Evolutionary conservation across 2,888 invertebrate genomes (phyloP).

Genomic region (Lissocephala sabroskyi): DNA sequence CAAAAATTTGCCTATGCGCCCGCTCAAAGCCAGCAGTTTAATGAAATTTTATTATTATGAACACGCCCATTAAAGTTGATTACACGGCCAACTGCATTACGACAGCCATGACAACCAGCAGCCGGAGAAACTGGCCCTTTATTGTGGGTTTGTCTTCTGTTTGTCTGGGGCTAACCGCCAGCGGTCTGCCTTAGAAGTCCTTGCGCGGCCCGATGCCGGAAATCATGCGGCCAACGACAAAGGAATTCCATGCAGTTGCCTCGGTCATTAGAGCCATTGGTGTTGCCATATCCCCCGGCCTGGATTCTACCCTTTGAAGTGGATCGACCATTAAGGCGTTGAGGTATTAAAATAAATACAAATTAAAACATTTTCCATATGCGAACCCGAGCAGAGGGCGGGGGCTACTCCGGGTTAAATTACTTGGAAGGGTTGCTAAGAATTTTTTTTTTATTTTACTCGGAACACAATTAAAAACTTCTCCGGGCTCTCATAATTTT

Average conservation of each 20-base stretch:
- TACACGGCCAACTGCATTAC: conserved; percentile 42
- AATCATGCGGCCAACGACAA: too few species aligned
- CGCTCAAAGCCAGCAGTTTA: conserved; percentile 30
- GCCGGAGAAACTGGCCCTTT: too few species aligned
- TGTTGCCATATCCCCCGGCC: too few species aligned
- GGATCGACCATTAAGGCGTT: too few species aligned
- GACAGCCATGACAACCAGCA: too few species aligned
- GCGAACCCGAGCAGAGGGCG: background rate
- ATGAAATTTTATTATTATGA: conserved; percentile 69
- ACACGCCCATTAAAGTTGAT: conserved; percentile 68
- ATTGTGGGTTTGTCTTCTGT: too few species aligned
- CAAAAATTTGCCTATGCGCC: conserved; percentile 44
- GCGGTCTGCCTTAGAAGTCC: too few species aligned
- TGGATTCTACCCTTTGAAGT: too few species aligned
- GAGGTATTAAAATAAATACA: conserved; percentile 62
- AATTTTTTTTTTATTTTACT: too few species aligned
- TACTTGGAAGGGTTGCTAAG: conserved; percentile 48
- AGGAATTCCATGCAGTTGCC: conserved; percentile 41
- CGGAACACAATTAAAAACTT: too few species aligned
- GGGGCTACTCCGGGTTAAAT: conserved; percentile 50
- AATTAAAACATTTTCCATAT: conserved; percentile 48
- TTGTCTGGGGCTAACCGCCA: conserved; percentile 36
- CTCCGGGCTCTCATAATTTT: too few species aligned
- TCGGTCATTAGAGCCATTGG: too few species aligned
- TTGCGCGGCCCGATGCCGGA: conserved; percentile 51